Base-by-base conservation (phyloP, 2,888 invertebrate species). In the Alloplasta piceator region DNA sequence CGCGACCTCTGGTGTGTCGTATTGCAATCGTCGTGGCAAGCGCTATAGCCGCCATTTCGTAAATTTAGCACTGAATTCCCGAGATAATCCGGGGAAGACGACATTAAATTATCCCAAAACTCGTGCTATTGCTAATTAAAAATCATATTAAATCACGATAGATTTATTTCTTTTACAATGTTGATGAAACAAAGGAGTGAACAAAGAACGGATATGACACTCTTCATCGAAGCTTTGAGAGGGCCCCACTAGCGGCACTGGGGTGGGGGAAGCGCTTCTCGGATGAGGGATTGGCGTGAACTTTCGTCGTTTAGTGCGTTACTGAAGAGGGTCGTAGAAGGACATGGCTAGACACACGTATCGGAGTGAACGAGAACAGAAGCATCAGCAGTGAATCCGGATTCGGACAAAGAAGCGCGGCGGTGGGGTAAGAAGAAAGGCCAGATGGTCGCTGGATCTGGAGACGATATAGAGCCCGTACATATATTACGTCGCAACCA, bases 1-100 rank as follows among this genome's bases (percentile, higher is more conserved):
- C 55, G 68, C 78, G 52, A 61, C 52, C 66, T 66, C 68, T 55
- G 43, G 41, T 36, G 56, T 14, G 26, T 50, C 75, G 43, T 39
- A 52, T 26, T 7, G 43, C 41, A 52, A 60, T 41, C 41, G 10
- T 5, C 6, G 1, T 41, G 7, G 10, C 36, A 4, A 7, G 26
- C 14, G 10, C 36, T 4, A 14, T 41, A 6, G 50, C 39, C 78
- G 56, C 71, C 71, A 75, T 82, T 82, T 78, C 72, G 78, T 78
- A 14, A 46, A 14, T 50, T 7, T 0, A 5, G 56, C 4, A 16
- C 7, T 26, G 14, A 10, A 26, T 5, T 26, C 26, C 26, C 26
- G 26, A 26, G 26, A 26, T 26, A 26, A 26, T 26, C 26, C 26
- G 26, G 26, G 1, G 26, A 3, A 26, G 26, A 26, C 26, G 26